Percentiles rank a stretch among this genome's conserved stretches.
phyloP scores from a whole-genome alignment of 2,113 vertebrate species.

The Chlamydotis undulata region DNA sequence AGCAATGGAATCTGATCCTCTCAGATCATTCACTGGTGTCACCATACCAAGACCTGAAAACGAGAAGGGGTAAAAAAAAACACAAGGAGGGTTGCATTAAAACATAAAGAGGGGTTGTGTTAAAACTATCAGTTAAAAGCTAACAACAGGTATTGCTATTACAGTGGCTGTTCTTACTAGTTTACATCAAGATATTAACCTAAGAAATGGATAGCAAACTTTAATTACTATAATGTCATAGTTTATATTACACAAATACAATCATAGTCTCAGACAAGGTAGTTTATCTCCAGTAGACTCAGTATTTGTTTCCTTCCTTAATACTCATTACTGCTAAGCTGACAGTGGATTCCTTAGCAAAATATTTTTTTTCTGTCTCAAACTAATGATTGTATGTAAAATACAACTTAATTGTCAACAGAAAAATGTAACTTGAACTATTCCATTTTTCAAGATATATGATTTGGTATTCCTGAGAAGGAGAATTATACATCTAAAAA shows the following conservation, averaged over 20 bases:
- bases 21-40: constrained; percentile 95
- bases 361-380: background rate
- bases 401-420: background rate
- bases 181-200: background rate
- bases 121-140: background rate
- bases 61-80: background rate
- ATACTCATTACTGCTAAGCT: background rate
- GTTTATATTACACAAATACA: background rate
- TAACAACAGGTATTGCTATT: background rate
- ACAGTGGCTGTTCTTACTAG: background rate
- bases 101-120: background rate
- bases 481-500: background rate
- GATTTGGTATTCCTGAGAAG: background rate
- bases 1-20: constrained; percentile 95
- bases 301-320: background rate
- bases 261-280: background rate
- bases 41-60: constrained; percentile 95
- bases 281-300: background rate
- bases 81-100: background rate
- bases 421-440: background rate
- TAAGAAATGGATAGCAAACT: background rate
- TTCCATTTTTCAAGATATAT: background rate
- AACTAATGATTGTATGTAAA: background rate
- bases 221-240: background rate
- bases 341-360: background rate